These are phyloP conservation scores for Neotragus moschatus DNA, from an alignment of 2,113 vertebrate genomes.

Conservation along the genomic window DNA sequence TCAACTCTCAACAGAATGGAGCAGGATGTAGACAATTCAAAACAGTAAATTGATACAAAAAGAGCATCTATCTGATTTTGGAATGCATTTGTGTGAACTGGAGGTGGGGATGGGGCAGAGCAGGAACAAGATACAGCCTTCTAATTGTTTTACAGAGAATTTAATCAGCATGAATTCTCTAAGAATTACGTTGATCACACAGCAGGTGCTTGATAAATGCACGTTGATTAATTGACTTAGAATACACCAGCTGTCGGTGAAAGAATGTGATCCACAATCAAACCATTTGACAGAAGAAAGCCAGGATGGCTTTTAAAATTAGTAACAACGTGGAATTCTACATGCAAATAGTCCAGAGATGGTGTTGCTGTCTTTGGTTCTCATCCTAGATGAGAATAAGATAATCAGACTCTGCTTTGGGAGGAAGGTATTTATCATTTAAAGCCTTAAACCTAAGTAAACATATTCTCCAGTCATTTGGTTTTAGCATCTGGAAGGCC, in stretches of 20 bases:
- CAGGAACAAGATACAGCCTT: conserved; percentile 53
- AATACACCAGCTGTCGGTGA: conserved; percentile 66
- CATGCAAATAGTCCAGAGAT: conserved; percentile 45
- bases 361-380: neutral
- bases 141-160: conserved; percentile 65
- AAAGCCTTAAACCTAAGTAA: neutral
- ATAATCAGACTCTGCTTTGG: neutral
- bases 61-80: conserved; percentile 56
- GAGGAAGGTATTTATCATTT: neutral
- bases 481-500: neutral
- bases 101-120: neutral
- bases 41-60: conserved; percentile 43
- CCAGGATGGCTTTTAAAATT: conserved; percentile 68
- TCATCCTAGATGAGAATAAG: neutral
- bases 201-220: conserved; percentile 74
- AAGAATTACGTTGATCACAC: conserved; percentile 67
- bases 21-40: conserved; percentile 24
- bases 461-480: neutral
- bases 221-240: conserved; percentile 74
- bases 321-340: conserved; percentile 47
- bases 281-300: conserved; percentile 67
- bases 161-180: conserved; percentile 71
- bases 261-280: conserved; percentile 70
- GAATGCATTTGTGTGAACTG: conserved; percentile 36
- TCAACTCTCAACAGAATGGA: conserved; percentile 16